Evolutionary conservation across 2,888 invertebrate species (phyloP), one percentile per base, ranked within the genome.

Genomic region (Pristionchus fissidentatus): DNA sequence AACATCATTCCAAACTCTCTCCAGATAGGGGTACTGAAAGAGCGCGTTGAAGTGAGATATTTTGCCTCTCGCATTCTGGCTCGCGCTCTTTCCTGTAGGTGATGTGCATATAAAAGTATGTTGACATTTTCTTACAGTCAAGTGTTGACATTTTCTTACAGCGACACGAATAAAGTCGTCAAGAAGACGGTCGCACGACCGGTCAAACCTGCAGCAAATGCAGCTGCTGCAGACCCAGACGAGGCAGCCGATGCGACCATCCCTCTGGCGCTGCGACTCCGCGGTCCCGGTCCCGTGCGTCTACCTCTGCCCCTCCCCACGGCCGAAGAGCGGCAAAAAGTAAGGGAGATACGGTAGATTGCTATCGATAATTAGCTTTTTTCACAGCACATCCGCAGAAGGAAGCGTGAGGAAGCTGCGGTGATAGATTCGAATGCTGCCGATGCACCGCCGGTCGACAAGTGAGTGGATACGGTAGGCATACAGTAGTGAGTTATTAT

Each of bases 221-320:
- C 10, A 49, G 19, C 19, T 10, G 10, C 49, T 49, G 13, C 49
- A 49, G n/a, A n/a, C n/a, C 55, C 55, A 22, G 55, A 15, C n/a
- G 55, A 15, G 22, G 22, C 55, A 55, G 55, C 8, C 22, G 55
- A 15, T 22, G 55, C 22, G 15, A 46, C 46, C 10, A 15, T 46
- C 55, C 8, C n/a, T 55, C 22, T 55, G 13, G 22, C 55, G 29
- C 22, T 70, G 22, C 70, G 70, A 29, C 38, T 41, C 13, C 70
- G 70, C 70, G 70, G 70, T 26, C 70, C 70, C 70, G 70, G 70
- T 13, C 70, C 70, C 41, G 70, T 35, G 7, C 70, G 70, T 10
- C 70, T 41, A 32, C 70, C 41, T 8, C 22, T n/a, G 22, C 22
- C 38, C 15, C n/a, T n/a, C 19, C n/a, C 60, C 29, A 10, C 29